Evolutionary conservation across 2,113 vertebrate genomes (phyloP), one percentile per base, ranked within the genome.

Genomic region (Poecile atricapillus): DNA sequence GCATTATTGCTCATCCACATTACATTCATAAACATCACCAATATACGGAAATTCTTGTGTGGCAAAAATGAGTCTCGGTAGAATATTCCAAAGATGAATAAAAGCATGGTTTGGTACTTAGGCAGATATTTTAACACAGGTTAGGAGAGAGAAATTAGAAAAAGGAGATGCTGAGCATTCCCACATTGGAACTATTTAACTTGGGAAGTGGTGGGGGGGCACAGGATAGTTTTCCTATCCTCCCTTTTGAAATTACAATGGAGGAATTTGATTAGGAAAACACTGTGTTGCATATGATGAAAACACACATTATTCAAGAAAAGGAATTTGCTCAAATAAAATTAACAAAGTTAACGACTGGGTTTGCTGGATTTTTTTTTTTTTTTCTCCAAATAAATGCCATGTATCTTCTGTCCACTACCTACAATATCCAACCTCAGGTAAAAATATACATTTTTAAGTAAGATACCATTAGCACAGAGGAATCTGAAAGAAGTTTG

Each of bases 181-280:
- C 15, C 23, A 47, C 6, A 28, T 39, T 60, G 47, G 31, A 77
- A 22, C 5, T 22, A 12, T 14, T 58, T 20, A 37, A 47, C 18
- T 12, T 50, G 10, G 28, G 15, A 28, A 28, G 23, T 0, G 0
- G 7, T 0, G 11, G 3, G 11, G n/a, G 6, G 5, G 3, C 15
- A 55, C 25, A 50, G 15, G n/a, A 50, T 10, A 4, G 0, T 10
- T 59, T 16, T 44, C 11, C 23, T 2, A 1, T 27, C 19, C 33
- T 25, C 11, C 4, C n/a, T 39, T 68, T 5, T 49, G 35, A 81
- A 81, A 73, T 21, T 21, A 15, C 22, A 41, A 12, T 13, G 67
- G 22, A 60, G 23, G 11, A 27, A 37, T 20, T 84, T 63, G 19
- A 37, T 52, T 60, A 60, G 28, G 11, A 43, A 65, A 75, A 39